Base-by-base conservation (phyloP, 2,113 vertebrate species). In the Suricata suricatta region DNA sequence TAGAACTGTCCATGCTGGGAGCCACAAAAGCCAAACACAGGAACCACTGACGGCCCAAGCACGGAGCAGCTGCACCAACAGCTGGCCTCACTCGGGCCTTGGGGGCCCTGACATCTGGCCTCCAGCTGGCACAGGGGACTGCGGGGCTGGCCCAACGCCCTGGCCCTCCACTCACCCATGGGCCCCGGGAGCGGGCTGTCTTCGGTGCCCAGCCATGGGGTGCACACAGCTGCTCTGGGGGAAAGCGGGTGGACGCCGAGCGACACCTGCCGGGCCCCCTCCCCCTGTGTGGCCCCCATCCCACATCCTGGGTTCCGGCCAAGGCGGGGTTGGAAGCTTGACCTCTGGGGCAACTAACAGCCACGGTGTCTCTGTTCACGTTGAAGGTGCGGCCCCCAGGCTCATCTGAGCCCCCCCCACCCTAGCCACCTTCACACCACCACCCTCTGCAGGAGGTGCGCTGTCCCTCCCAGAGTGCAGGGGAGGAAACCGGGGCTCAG, bases 381-480 rank as follows among this genome's bases (percentile, higher is more conserved):
- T 3, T n/a, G 35, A 0, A n/a, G 35, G 35, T 7, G 12, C 27
- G 7, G 69, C 15, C 25, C 2, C 74, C 1, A 0, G n/a, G 80
- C 47, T 52, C 38, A 14, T 50, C 44, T 1, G 29, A 6, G 21
- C n/a, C 69, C 50, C 11, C 74, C 52, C 52, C 52, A 3, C 52
- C 4, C 21, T 2, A 5, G 50, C 16, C 27, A 12, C 38, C 94
- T 68, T 27, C 44, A 31, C 19, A 4, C 25, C 60, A 33, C 54
- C 60, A 27, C 54, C 15, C 31, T 31, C 50, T 16, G 2, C 0
- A 2, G 38, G 29, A 50, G 17, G 13, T 7, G 6, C 9, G 9
- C 50, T 2, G 0, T 50, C 38, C 1, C 74, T 68, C 23, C 12
- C 76, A 31, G 7, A 35, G 15, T 16, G n/a, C 35, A 57, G 82